phyloP scores from a whole-genome alignment of 2,113 vertebrate species.

The Hypomesus transpacificus region DNA sequence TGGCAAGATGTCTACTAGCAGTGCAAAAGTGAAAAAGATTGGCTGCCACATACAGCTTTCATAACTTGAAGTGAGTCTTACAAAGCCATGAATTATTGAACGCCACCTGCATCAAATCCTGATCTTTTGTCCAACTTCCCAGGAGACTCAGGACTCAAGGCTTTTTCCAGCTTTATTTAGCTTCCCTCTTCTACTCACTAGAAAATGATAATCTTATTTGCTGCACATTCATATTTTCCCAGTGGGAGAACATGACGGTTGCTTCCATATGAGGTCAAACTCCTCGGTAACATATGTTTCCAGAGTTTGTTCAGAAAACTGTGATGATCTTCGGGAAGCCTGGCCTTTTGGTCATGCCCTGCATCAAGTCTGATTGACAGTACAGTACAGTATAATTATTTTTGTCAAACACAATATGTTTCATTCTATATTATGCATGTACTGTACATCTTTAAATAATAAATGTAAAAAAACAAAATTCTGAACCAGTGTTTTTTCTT shows the following conservation, averaged over 20 bases:
- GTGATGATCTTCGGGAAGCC: constrained; percentile 14
- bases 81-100: constrained; percentile 51
- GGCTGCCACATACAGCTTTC: constrained; percentile 22
- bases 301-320: constrained; percentile 21
- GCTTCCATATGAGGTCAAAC: constrained; percentile 23
- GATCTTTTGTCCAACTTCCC: constrained; percentile 42
- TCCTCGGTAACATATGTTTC: constrained; percentile 26
- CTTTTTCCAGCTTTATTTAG: constrained; percentile 34
- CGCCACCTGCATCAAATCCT: constrained; percentile 50
- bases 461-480: too few species aligned
- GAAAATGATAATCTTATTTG: constrained; percentile 33
- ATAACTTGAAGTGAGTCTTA: constrained; percentile 31
- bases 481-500: background rate
- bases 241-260: constrained; percentile 38
- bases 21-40: constrained; percentile 20
- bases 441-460: too few species aligned
- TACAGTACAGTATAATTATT: too few species aligned
- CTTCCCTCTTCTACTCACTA: background rate
- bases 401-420: too few species aligned
- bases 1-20: background rate
- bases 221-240: constrained; percentile 23
- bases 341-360: background rate
- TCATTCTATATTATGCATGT: too few species aligned
- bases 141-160: constrained; percentile 21
- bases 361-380: background rate